Percentiles rank a stretch among this genome's conserved stretches.
These are phyloP conservation scores for Buathra laborator DNA, from an alignment of 2,888 invertebrate genomes.

Conservation along the genomic window DNA sequence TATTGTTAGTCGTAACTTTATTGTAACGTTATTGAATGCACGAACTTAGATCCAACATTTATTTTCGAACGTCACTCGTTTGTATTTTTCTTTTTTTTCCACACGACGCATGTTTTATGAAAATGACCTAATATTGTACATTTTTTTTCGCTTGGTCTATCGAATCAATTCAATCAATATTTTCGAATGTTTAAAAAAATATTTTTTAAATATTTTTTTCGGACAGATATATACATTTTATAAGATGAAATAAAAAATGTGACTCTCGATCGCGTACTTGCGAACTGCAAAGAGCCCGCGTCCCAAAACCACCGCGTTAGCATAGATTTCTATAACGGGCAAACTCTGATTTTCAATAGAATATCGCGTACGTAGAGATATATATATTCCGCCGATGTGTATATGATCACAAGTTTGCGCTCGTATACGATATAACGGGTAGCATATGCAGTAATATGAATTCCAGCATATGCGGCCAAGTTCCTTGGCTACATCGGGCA, in stretches of 20 bases:
- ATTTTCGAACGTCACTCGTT: background rate
- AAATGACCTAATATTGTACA: no score
- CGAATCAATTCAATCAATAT: background rate
- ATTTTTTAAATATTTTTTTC: background rate
- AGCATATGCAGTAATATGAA: slow-evolving; percentile 64
- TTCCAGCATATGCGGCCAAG: slow-evolving; percentile 43
- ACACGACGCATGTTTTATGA: background rate
- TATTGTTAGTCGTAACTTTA: background rate
- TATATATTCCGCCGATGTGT: slow-evolving; percentile 33
- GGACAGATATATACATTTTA: background rate
- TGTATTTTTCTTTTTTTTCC: background rate
- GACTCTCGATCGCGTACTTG: slow-evolving; percentile 8
- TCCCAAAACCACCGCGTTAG: background rate
- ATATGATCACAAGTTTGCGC: slow-evolving; percentile 49
- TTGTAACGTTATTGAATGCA: background rate
- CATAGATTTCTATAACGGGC: slow-evolving; percentile 20
- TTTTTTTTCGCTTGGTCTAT: background rate
- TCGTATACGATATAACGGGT: slow-evolving; percentile 52
- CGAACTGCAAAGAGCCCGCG: slow-evolving; percentile 8
- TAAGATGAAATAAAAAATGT: slow-evolving; percentile 7
- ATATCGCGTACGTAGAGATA: slow-evolving; percentile 14
- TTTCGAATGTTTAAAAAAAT: background rate
- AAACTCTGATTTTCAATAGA: slow-evolving; percentile 20
- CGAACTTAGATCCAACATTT: background rate
- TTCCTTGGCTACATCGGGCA: slow-evolving; percentile 47